phyloP scores from a whole-genome alignment of 2,797 vertebrate species.

The Adelosebastes latens region DNA sequence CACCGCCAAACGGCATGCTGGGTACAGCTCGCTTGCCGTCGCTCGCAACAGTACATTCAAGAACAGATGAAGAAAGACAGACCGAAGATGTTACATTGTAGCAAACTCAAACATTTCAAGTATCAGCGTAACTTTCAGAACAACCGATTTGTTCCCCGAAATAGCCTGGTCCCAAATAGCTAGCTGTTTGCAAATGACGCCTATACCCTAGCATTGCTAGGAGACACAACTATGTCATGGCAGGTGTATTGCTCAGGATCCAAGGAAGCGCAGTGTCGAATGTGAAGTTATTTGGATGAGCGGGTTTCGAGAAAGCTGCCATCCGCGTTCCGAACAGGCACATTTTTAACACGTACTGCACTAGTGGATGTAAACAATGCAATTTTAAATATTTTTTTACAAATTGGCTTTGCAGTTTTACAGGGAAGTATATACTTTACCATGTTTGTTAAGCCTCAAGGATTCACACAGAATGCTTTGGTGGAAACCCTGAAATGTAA shows the following conservation, averaged over 20 bases:
- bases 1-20: not conserved
- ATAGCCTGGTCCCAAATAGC: not conserved
- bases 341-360: accelerated
- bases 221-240: too few species aligned
- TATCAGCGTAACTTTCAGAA: not conserved
- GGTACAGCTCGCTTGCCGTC: not conserved
- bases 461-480: not conserved
- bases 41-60: not conserved
- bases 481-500: not conserved
- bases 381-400: not conserved
- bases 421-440: not conserved
- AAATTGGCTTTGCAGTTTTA: not conserved
- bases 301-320: too few species aligned
- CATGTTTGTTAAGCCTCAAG: not conserved
- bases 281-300: too few species aligned
- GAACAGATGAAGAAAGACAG: not conserved
- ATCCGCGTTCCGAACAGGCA: too few species aligned
- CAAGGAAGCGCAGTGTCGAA: too few species aligned
- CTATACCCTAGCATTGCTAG: not conserved
- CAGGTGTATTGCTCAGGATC: too few species aligned
- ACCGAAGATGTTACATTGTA: not conserved
- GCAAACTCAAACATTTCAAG: not conserved
- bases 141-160: not conserved
- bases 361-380: not conserved
- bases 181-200: not conserved